Conservation (phyloP, 2,113 vertebrate species). For the Tragelaphus strepsiceros region DNA sequence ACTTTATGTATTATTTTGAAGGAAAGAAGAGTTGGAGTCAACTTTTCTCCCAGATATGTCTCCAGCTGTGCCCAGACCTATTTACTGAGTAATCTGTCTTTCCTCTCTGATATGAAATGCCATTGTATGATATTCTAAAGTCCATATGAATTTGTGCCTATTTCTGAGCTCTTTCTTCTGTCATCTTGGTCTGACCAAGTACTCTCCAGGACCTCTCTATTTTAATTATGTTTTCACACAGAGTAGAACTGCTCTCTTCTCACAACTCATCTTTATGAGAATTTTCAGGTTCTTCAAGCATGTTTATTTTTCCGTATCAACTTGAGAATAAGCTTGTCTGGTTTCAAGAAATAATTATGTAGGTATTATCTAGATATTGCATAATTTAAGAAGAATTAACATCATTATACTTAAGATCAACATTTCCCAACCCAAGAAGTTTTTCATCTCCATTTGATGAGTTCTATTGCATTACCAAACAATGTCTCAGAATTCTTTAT, state of each 20-base stretch:
- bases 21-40: neutral
- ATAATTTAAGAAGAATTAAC: constrained; percentile 17
- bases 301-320: constrained; percentile 3
- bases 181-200: neutral
- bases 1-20: constrained; percentile 17
- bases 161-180: neutral
- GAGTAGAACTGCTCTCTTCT: neutral
- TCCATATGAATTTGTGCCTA: neutral
- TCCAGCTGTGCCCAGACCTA: neutral
- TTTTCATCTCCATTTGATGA: neutral
- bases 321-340: constrained; percentile 3
- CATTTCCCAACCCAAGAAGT: neutral
- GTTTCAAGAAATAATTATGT: neutral
- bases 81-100: neutral
- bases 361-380: neutral
- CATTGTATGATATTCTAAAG: constrained; percentile 11
- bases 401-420: neutral
- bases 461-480: neutral
- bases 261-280: neutral
- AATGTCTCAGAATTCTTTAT: neutral
- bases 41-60: neutral
- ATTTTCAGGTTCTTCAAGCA: neutral
- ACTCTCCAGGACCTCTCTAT: neutral
- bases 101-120: neutral
- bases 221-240: neutral